phyloP scores from a whole-genome alignment of 1,140 invertebrate species.

The Bombus fervidus region DNA sequence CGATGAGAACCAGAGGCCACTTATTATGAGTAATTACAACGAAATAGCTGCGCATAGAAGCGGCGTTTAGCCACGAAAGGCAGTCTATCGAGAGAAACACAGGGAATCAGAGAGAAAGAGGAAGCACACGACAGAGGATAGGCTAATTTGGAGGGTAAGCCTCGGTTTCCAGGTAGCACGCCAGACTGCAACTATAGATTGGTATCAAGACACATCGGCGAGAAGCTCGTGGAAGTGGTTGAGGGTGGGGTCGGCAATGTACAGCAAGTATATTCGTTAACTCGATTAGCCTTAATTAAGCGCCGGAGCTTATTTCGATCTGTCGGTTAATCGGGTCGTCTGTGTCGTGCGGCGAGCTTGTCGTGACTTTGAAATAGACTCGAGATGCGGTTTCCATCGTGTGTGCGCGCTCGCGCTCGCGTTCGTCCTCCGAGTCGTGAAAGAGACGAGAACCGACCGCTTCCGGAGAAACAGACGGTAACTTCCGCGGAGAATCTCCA shows the following conservation, averaged over 20 bases:
- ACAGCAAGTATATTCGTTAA: constrained; percentile 59
- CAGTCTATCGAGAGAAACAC: not conserved
- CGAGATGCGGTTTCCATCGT: constrained; percentile 46
- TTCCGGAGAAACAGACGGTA: constrained; percentile 10
- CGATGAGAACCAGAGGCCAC: not conserved
- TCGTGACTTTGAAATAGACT: constrained; percentile 55
- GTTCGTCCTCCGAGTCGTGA: not conserved
- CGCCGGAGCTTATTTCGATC: constrained; percentile 58
- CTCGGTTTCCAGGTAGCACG: constrained; percentile 37
- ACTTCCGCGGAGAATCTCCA: not conserved
- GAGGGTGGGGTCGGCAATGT: not conserved
- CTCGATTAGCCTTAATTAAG: constrained; percentile 65
- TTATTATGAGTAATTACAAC: constrained; percentile 1
- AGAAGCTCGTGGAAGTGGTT: not conserved
- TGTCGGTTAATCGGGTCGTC: constrained; percentile 56
- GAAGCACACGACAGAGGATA: not conserved
- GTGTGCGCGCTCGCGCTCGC: constrained; percentile 16
- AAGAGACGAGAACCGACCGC: not conserved
- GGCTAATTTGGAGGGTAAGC: constrained; percentile 39
- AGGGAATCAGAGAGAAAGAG: not conserved
- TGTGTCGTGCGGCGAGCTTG: constrained; percentile 27
- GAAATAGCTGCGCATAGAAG: not conserved
- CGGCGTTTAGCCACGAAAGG: not conserved
- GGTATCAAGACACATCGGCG: constrained; percentile 51
- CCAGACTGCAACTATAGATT: constrained; percentile 45